Conservation (phyloP, 1,140 invertebrate genomes). For the Drosophila leontia region DNA sequence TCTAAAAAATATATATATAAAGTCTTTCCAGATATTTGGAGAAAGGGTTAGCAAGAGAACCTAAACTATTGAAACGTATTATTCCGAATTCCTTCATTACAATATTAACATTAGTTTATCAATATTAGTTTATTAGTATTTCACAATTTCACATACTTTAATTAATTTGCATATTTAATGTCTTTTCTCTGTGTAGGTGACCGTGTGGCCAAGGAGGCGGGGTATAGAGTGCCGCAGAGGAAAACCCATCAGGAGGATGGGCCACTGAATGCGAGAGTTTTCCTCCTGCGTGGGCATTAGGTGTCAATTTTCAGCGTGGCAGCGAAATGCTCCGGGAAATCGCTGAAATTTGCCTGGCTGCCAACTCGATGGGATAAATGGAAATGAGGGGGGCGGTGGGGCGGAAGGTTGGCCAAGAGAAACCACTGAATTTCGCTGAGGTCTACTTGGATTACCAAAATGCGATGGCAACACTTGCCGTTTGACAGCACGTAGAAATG, state of each 20-base stretch:
- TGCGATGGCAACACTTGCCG: slow-evolving; percentile 27
- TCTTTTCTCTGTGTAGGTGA: slow-evolving; percentile 4
- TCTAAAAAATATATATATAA: not conserved
- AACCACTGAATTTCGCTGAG: slow-evolving; percentile 36
- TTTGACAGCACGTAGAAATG: slow-evolving; percentile 22
- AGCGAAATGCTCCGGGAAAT: slow-evolving; percentile 53
- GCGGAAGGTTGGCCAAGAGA: slow-evolving; percentile 7
- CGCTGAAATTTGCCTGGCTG: slow-evolving; percentile 53
- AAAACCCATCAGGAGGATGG: slow-evolving; percentile 10
- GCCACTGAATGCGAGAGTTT: slow-evolving; percentile 29
- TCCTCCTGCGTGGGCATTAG: slow-evolving; percentile 56
- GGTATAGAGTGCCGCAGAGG: not conserved
- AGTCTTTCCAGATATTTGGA: not conserved
- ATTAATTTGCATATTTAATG: not conserved
- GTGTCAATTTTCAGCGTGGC: slow-evolving; percentile 71
- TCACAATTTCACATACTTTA: not conserved
- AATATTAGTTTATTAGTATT: not conserved
- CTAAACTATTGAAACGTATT: not conserved
- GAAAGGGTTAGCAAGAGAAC: not conserved
- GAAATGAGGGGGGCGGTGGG: not conserved
- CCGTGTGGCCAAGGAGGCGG: slow-evolving; percentile 1
- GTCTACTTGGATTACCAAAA: slow-evolving; percentile 39
- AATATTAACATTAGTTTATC: not conserved
- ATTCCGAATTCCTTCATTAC: not conserved
- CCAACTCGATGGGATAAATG: slow-evolving; percentile 26